Conservation (phyloP, 2,888 invertebrate genomes). For the Netelia inedita region DNA sequence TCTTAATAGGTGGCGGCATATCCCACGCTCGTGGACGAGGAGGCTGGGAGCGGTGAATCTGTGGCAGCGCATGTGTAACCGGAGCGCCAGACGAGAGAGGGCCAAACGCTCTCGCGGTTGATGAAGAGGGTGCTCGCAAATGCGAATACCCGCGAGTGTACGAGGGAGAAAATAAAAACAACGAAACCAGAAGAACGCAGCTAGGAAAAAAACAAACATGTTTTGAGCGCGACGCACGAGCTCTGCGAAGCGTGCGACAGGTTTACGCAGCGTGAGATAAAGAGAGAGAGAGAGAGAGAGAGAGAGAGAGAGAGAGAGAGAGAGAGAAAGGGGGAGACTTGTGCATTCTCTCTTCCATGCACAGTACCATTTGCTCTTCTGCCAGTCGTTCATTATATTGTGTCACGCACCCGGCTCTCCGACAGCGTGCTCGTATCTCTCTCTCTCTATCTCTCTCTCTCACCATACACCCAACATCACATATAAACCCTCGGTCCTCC, state of each 20-base stretch:
- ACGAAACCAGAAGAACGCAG: slow-evolving; percentile 33
- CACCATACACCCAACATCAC: slow-evolving; percentile 27
- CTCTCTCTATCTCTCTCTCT: too few species aligned
- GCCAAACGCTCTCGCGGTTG: slow-evolving; percentile 19
- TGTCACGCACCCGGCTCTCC: slow-evolving; percentile 60
- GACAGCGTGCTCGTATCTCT: slow-evolving; percentile 40
- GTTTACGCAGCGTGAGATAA: slow-evolving; percentile 57
- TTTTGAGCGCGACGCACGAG: slow-evolving; percentile 50
- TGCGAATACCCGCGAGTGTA: background rate
- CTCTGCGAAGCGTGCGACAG: slow-evolving; percentile 58
- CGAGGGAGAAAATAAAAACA: slow-evolving; percentile 26
- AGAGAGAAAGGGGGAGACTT: background rate
- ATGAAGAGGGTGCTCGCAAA: slow-evolving; percentile 43
- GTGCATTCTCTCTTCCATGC: slow-evolving; percentile 18
- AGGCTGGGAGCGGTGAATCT: slow-evolving; percentile 35
- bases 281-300: slow-evolving; percentile 4
- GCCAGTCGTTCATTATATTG: slow-evolving; percentile 68
- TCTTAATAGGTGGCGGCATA: slow-evolving; percentile 45
- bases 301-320: background rate
- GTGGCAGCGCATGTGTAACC: slow-evolving; percentile 41
- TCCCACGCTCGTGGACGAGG: background rate
- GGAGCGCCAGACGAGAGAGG: slow-evolving; percentile 46
- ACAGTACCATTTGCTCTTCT: slow-evolving; percentile 54
- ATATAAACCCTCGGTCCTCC: slow-evolving; percentile 15
- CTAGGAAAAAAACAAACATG: slow-evolving; percentile 23